These are phyloP conservation scores for Pristionchus fissidentatus DNA, from an alignment of 2,888 invertebrate species.

Conservation along the genomic window DNA sequence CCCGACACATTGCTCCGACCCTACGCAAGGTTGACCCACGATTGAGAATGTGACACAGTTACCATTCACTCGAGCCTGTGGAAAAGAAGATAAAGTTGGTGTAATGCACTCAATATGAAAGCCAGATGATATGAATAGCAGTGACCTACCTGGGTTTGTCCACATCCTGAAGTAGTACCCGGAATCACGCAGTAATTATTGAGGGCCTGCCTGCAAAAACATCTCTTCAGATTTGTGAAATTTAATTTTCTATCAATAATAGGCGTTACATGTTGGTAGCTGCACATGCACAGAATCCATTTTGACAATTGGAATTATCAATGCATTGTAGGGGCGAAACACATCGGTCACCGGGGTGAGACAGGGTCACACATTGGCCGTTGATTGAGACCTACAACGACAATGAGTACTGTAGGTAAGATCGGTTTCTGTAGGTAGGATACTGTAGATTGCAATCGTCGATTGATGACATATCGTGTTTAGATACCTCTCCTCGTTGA, in stretches of 20 bases:
- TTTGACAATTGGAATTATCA: constrained; percentile 43
- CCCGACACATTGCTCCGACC: constrained; percentile 32
- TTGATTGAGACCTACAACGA: constrained; percentile 25
- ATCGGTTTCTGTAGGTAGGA: no score
- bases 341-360: constrained; percentile 24
- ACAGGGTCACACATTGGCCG: constrained; percentile 32
- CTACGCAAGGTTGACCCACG: constrained; percentile 20
- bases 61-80: constrained; percentile 31
- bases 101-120: not conserved
- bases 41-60: not conserved
- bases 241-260: not conserved
- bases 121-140: not conserved
- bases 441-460: no score
- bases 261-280: not conserved
- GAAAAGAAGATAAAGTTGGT: no score
- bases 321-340: constrained; percentile 37
- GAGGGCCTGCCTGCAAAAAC: constrained; percentile 2
- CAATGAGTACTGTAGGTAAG: not conserved
- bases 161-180: constrained; percentile 3
- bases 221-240: no score
- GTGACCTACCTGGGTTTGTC: constrained; percentile 7
- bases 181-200: constrained; percentile 8
- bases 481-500: constrained; percentile 1
- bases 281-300: constrained; percentile 26
- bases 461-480: no score